phyloP scores from a whole-genome alignment of 2,113 vertebrate species.

The Indicator indicator region DNA sequence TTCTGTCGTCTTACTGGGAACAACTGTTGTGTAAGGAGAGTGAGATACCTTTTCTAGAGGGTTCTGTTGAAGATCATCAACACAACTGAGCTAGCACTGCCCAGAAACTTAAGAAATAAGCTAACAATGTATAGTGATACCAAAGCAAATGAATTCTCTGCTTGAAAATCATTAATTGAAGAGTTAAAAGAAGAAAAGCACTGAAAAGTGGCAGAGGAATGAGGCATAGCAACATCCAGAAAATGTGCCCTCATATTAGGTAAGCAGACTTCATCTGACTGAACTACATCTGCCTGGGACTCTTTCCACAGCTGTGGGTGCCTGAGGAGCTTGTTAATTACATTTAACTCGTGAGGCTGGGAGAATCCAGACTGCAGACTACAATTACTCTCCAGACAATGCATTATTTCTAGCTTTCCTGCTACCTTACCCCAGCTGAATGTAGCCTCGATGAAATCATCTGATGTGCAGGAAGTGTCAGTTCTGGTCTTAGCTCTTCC shows the following conservation, averaged over 20 bases:
- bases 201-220: neutral
- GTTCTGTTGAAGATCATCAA: neutral
- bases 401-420: rapidly evolving
- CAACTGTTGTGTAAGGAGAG: neutral
- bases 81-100: neutral
- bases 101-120: neutral
- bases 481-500: neutral
- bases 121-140: neutral
- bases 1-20: neutral
- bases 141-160: neutral
- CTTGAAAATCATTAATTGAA: rapidly evolving
- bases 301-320: neutral
- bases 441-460: neutral
- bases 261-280: too few relatives aligned
- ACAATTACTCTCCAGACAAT: neutral
- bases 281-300: neutral
- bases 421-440: neutral
- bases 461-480: neutral
- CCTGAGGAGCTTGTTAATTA: neutral
- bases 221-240: neutral
- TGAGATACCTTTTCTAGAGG: neutral
- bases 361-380: neutral
- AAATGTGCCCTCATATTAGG: rapidly evolving
- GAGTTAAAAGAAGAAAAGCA: neutral
- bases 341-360: rapidly evolving